Evolutionary conservation across 2,113 vertebrate genomes (phyloP), one percentile per base, ranked within the genome.

Genomic region (Tyto alba): DNA sequence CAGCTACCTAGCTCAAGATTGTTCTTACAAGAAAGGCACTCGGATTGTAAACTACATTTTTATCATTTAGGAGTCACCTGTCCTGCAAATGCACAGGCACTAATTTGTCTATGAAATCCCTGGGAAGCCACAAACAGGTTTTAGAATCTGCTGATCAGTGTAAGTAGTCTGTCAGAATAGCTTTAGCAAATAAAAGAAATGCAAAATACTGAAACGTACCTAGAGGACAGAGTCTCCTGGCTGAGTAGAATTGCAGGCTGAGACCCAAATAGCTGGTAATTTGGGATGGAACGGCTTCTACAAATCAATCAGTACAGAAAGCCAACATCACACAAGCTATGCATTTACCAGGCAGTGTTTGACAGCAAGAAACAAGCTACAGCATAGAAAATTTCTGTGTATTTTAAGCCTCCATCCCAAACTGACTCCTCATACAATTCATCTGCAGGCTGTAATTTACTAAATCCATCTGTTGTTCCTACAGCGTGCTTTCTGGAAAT

Each of bases 401-500:
- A 78, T 93, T 94, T 96, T 87, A 94, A 96, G 87, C 38, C 77
- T 94, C 74, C 57, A 66, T 94, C 94, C 85, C 82, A 83, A 94
- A 93, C 68, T 64, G 66, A 69, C 73, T 93, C 90, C 80, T 81
- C 83, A 26, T 34, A 90, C 92, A 69, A 77, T 90, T 96, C 96
- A 91, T 96, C 91, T 89, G 92, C 85, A 97, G 92, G 88, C 96
- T 98, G 95, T 97, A 97, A 98, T 98, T 98, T 98, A 97, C 98
- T 97, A 94, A 97, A 97, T 96, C 97, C 98, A 98, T 97, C 96
- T 97, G 97, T 95, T 97, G 97, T 80, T 97, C 89, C 96, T 97
- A 91, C 86, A 91, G 97, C 96, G 67, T 56, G 38, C 81, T 96
- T 90, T 97, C 96, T 97, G 97, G 95, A 98, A 98, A 97, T 19